phyloP scores from a whole-genome alignment of 2,797 vertebrate species.

The Cirrhinus molitorella region DNA sequence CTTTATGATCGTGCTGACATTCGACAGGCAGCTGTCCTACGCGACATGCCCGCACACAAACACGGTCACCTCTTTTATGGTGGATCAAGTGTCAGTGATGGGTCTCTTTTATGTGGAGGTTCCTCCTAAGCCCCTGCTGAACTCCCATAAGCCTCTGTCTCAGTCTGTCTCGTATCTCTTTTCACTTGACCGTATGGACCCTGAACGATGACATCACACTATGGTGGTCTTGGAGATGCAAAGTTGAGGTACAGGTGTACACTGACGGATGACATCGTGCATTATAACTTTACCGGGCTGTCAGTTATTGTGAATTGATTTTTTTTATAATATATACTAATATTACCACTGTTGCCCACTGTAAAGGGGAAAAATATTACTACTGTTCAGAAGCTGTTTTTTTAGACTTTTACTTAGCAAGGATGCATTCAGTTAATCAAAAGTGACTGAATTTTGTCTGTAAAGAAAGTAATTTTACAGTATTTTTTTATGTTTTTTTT shows the following conservation, averaged over 20 bases:
- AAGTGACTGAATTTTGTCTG: too few relatives aligned
- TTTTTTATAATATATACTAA: not conserved
- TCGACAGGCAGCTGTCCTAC: conserved; percentile 79
- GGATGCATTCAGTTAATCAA: not conserved
- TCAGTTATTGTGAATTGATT: not conserved
- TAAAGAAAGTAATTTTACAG: too few relatives aligned
- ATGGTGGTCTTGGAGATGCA: not conserved
- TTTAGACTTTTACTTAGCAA: not conserved
- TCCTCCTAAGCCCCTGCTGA: conserved; percentile 77
- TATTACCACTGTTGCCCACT: not conserved
- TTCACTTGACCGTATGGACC: conserved; percentile 30
- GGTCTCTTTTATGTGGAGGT: conserved; percentile 81
- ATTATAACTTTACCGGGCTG: not conserved
- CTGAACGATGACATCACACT: not conserved
- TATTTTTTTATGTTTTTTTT: too few relatives aligned
- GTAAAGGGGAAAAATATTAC: not conserved
- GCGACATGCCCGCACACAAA: conserved; percentile 68
- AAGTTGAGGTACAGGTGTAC: conserved; percentile 1
- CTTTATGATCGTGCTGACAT: conserved; percentile 75
- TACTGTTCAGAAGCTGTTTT: not conserved
- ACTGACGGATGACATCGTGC: conserved; percentile 7
- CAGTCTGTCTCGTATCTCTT: conserved; percentile 68
- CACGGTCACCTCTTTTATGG: conserved; percentile 78
- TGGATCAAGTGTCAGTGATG: conserved; percentile 80
- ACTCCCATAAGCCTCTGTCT: conserved; percentile 76